Evolutionary conservation across 1,140 invertebrate species (phyloP), one percentile per base, ranked within the genome.

Genomic region (Contarinia nasturtii): DNA sequence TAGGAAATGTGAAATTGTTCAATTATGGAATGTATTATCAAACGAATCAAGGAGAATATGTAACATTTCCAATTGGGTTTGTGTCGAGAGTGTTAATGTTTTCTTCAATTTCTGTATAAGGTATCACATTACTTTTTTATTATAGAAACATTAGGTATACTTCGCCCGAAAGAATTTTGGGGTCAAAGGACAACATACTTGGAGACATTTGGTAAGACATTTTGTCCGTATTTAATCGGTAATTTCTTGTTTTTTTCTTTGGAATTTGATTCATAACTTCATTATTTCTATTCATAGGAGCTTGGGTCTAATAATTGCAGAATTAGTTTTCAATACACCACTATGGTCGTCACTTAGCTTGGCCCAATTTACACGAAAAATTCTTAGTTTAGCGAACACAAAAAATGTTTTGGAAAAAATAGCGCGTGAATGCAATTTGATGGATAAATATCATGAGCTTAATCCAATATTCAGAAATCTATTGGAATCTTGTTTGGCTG

Each of bases 21-120:
- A 91, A 93, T 65, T 95, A 87, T 73, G 93, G 91, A 10, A 64
- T 94, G 45, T 90, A 84, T 68, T 80, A 87, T 58, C 92, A 95
- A 80, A 94, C 90, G 18, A 79, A 82, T 56, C 51, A 54, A 44
- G 61, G 61, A 4, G 53, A 53, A 45, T 56, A 61, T 49, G 87
- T 96, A 7, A 76, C 82, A 12, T 96, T 96, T 75, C 91, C 91
- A 45, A 80, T 95, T 55, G 86, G 88, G 79, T 89, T 71, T 68
- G 69, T 69, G 47, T 51, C 42, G n/a, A n/a, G n/a, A n/a, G n/a
- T n/a, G n/a, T n/a, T 21, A 36, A 48, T 50, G 34, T 42, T 27
- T 12, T 17, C 45, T 45, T 49, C 45, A 11, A 20, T 17, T 44
- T 22, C 21, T 34, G 42, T 46, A 44, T 48, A 27, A 43, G 27